These are phyloP conservation scores for Agapetus fuscipes DNA, from an alignment of 2,888 invertebrate species.

Conservation along the genomic window DNA sequence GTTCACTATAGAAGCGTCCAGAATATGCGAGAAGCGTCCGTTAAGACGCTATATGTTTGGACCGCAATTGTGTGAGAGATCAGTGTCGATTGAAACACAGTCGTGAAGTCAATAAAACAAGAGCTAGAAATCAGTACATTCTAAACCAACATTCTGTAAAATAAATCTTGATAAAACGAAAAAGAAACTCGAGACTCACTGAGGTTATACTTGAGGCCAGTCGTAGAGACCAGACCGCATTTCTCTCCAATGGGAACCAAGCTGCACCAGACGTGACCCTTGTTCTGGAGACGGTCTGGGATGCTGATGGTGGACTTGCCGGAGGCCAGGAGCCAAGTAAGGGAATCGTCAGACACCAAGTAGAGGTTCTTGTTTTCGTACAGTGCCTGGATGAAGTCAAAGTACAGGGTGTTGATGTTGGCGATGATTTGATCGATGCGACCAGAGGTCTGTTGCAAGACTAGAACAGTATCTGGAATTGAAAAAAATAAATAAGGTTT, in stretches of 20 bases:
- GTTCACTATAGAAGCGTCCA: too few relatives aligned
- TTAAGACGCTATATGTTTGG: too few relatives aligned
- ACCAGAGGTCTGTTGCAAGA: constrained; percentile 60
- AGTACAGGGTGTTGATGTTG: constrained; percentile 67
- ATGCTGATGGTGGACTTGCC: constrained; percentile 60
- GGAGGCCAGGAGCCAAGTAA: constrained; percentile 67
- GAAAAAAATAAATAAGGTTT: too few relatives aligned
- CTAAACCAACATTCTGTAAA: too few relatives aligned
- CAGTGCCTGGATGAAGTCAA: constrained; percentile 38
- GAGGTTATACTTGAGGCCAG: constrained; percentile 83
- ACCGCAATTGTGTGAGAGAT: too few relatives aligned
- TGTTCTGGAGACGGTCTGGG: constrained; percentile 45
- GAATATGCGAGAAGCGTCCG: too few relatives aligned
- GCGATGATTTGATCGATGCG: constrained; percentile 73
- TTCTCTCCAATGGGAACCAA: constrained; percentile 65
- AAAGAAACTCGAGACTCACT: constrained; percentile 39
- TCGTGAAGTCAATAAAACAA: too few relatives aligned
- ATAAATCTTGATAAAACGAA: too few relatives aligned
- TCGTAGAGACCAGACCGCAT: constrained; percentile 55
- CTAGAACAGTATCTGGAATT: constrained; percentile 45
- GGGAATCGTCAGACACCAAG: constrained; percentile 52
- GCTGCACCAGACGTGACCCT: constrained; percentile 60
- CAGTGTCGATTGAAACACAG: too few relatives aligned
- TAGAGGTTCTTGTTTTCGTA: constrained; percentile 45
- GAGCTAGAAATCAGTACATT: too few relatives aligned